Evolutionary conservation across 2,888 invertebrate species (phyloP), one percentile per base, ranked within the genome.

Genomic region (Acleris laterana): DNA sequence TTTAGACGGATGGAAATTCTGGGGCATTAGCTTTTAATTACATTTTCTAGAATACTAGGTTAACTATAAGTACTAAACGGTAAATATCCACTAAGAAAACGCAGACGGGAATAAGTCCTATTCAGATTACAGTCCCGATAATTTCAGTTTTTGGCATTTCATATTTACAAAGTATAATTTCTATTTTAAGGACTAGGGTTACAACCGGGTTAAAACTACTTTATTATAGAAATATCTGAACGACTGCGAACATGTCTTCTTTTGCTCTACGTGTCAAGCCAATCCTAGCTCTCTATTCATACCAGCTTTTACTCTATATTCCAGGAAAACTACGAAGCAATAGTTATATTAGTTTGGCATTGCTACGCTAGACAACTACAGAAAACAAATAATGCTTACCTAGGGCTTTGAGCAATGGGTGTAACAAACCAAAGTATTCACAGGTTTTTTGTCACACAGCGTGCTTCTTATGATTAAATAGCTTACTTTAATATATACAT

Each of bases 1-100:
- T 81, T 81, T 84, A 88, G 92, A 93, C 93, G 93, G 93, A 93
- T 93, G 93, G 93, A 93, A 93, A 91, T 89, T 91, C 93, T 93
- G 93, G 93, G 93, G 93, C 93, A 85, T 89, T 90, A 90, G 91
- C 90, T 84, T 86, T 87, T 87, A 76, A 82, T 85, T 88, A 87
- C 75, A 80, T 78, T 81, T 75, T 78, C 82, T 83, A 83, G 80
- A 77, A 65, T 68, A 73, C 78, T 80, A 81, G 68, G 60, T 71
- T 71, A 74, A 76, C 71, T 73, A 80, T 68, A 70, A 76, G 75
- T 77, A 72, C 78, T 79, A 79, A 72, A 74, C 72, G 73, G 71
- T 77, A 70, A 74, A 75, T 73, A 72, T 63, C 28, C 53, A 63
- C 73, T 74, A 73, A 68, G 52, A 68, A 55, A 72, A 73, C 57